Percentiles rank a stretch among this genome's conserved stretches.
Evolutionary conservation across 2,113 vertebrate species (phyloP).

Genomic region (Dasyornis broadbenti): DNA sequence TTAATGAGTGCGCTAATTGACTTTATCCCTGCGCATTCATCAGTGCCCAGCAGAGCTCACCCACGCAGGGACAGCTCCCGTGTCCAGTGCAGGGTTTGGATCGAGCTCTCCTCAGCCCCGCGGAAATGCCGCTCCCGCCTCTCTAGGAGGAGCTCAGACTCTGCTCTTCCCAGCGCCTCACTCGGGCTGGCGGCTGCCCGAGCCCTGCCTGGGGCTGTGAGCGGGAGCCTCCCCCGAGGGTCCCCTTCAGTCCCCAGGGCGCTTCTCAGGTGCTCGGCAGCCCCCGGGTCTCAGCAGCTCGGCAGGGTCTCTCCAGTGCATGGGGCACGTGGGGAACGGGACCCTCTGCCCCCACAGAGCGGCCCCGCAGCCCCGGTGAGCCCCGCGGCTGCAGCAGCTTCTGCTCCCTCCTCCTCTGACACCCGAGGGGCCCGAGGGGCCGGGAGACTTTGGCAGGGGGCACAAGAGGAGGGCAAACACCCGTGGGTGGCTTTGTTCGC

Average conservation of each 20-base stretch:
- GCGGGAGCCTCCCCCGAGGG: not conserved
- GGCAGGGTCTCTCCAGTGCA: no score
- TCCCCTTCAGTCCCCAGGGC: not conserved
- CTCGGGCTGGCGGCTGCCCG: not conserved
- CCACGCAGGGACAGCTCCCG: not conserved
- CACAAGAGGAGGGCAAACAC: not conserved
- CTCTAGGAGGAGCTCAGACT: slow-evolving; percentile 12
- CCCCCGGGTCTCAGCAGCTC: no score
- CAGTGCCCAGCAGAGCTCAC: not conserved
- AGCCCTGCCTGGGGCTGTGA: not conserved
- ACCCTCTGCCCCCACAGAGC: not conserved
- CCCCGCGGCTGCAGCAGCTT: not conserved
- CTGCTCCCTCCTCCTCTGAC: not conserved
- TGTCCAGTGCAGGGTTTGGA: accelerated
- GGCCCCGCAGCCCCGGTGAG: accelerated
- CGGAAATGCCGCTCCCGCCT: not conserved
- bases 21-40: not conserved
- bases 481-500: accelerated
- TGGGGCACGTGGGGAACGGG: accelerated
- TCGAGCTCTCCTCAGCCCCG: not conserved
- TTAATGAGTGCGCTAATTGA: not conserved
- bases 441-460: not conserved
- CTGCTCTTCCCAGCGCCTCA: not conserved
- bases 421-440: accelerated
- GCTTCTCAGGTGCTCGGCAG: not conserved